Evolutionary conservation across 2,888 invertebrate species (phyloP), one percentile per base, ranked within the genome.

Genomic region (Amitus sp.): DNA sequence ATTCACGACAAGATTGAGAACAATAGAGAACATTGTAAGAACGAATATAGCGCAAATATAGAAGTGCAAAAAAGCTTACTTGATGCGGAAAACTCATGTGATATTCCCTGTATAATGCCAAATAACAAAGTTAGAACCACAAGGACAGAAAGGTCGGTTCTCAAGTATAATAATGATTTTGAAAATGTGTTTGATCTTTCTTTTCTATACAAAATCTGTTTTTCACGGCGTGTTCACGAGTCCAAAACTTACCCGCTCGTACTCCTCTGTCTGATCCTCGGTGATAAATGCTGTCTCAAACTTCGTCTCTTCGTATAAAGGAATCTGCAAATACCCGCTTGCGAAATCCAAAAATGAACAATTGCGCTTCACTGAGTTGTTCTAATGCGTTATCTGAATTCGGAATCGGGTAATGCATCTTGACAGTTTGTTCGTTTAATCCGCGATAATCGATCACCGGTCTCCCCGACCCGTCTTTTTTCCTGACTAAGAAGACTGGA

Each of bases 221-320:
- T 70, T 70, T n/a, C 56, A 63, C 1, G 72, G 68, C 0, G 73
- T 70, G 43, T 76, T 75, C 1, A 62, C 45, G 3, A 75, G 54
- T 4, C 73, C 74, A 34, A 74, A 79, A 17, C 68, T 70, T 66
- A 72, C 68, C 1, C 66, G 23, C 6, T 67, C 46, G 39, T 70
- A 75, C 60, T 75, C 67, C 13, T 66, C 74, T 0, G 71, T 63
- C 9, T 73, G 74, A 40, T 71, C 70, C 0, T 73, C 75, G 5
- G 73, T 78, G 2, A 67, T 68, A 34, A 75, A 71, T n/a, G 33
- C 49, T 1, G 46, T 57, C 46, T 57, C 46, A 0, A 17, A 23
- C 20, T 50, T 49, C 1, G 56, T 46, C n/a, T 30, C 27, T 17
- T 50, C 56, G 1, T 23, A 12, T 13, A 57, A 40, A 13, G 50